Evolutionary conservation across 2,797 vertebrate genomes (phyloP), one percentile per base, ranked within the genome.

Genomic region (Alauda arvensis): DNA sequence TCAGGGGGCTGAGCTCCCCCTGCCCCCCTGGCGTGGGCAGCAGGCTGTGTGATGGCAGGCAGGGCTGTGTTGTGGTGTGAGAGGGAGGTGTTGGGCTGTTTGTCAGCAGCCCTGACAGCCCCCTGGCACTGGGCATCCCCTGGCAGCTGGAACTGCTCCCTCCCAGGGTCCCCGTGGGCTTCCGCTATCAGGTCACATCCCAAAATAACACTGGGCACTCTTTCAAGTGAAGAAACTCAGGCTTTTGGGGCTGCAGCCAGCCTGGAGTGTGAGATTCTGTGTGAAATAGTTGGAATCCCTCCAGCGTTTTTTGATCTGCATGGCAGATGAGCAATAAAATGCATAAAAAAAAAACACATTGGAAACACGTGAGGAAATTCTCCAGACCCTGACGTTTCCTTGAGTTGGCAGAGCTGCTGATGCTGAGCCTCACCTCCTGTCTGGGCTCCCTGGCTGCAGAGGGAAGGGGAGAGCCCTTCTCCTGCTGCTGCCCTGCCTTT

Each of bases 321-420:
- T 98, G 98, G 98, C 97, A 98, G 98, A 98, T 98, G 98, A 99
- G 98, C 98, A 98, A 96, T 98, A 98, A 98, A 98, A 98, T 97
- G 97, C 98, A 97, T 97, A 93, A 95, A 91, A 91, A 93, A 95
- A 91, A 91, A 98, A 96, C 98, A 98, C 98, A 97, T 98, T 98
- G 97, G 97, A 97, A 97, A 97, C 97, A 97, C 95, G 96, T 97
- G 97, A 97, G 96, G 95, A 97, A 96, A 97, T 96, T 96, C 97
- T 97, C 95, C 93, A 96, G 96, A 94, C 96, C 96, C 96, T 93
- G 95, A 95, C 94, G 92, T 95, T 96, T 96, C 95, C 92, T 97
- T 92, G 87, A 96, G 96, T 95, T 96, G 96, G 95, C 95, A 97
- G 96, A 96, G 95, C 70, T 93, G 88, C 91, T 93, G 92, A 87